Base-by-base conservation (phyloP, 2,113 vertebrate species). In the Corythaixoides concolor region DNA sequence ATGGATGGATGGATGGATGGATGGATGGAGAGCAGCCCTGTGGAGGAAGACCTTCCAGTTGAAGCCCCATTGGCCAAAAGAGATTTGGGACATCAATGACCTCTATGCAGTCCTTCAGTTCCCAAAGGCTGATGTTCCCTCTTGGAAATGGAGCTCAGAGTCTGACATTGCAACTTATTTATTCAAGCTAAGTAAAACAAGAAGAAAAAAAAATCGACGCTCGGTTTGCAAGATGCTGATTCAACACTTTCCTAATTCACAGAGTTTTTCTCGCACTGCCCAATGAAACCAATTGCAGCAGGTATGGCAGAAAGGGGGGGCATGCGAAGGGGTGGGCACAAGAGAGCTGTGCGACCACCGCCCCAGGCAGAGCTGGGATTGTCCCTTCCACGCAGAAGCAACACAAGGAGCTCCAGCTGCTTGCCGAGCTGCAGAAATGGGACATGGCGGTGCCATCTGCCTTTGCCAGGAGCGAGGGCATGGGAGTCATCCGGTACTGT, bases 401-500 rank as follows among this genome's bases (percentile, higher is more conserved):
- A 39, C 52, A 67, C 21, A 49, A 72, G 53, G 52, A 91, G 37
- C 55, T 88, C 41, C 59, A 95, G 63, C 53, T 66, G 78, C 64
- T 78, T 72, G 78, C 74, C 6, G 9, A n/a, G 73, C 27, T 68
- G 85, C n/a, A 80, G 67, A 75, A 89, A 76, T 8, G 87, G 81
- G 85, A 49, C 33, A 41, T 4, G 2, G 22, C 2, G 1, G 35
- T 19, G 41, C 8, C 81, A 64, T 27, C 82, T 80, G 77, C 37
- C 63, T 77, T 64, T 4, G 18, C 60, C 70, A 90, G 41, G 18
- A 78, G 66, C 1, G 3, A 89, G 79, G 62, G 56, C 70, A 79
- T 0, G 0, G 53, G 64, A 81, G 41, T 66, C 0, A 0, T 26
- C 28, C 1, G 1, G 10, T 13, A 33, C 39, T 59, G 23, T 6